Evolutionary conservation across 2,113 vertebrate genomes (phyloP).

Genomic region (Haplochromis burtoni): DNA sequence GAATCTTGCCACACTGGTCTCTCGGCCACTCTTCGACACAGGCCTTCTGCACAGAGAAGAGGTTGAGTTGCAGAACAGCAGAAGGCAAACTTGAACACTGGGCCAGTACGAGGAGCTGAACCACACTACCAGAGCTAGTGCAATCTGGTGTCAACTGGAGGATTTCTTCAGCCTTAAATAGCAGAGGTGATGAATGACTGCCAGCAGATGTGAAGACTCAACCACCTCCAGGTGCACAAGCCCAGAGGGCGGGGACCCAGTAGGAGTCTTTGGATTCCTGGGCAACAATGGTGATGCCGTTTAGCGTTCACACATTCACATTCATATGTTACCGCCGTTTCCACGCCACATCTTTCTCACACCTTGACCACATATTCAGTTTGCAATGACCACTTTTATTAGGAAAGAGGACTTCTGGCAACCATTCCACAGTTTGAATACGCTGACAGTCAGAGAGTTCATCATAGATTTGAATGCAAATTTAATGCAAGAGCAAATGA

Average conservation of each 20-base stretch:
- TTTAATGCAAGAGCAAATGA: neutral
- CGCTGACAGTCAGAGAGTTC: neutral
- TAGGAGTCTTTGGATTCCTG: neutral
- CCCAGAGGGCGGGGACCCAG: neutral
- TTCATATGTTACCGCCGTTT: accelerated
- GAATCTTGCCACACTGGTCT: accelerated
- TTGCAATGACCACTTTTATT: neutral
- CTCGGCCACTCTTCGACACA: neutral
- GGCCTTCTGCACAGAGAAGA: neutral
- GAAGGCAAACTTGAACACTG: neutral
- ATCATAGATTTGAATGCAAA: neutral
- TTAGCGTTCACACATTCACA: neutral
- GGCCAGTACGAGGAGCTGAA: neutral
- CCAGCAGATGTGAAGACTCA: neutral
- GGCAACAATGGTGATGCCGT: neutral
- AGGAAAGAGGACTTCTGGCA: neutral
- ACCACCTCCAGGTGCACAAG: neutral
- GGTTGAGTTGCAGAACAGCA: neutral
- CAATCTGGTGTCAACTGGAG: neutral
- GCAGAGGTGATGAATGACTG: neutral
- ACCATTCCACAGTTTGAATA: neutral
- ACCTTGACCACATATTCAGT: neutral
- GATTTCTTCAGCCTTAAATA: neutral
- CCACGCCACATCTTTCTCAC: neutral
- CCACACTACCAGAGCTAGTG: neutral